Conservation (phyloP, 2,797 vertebrate species). For the Petrocephalus schoutedeni region DNA sequence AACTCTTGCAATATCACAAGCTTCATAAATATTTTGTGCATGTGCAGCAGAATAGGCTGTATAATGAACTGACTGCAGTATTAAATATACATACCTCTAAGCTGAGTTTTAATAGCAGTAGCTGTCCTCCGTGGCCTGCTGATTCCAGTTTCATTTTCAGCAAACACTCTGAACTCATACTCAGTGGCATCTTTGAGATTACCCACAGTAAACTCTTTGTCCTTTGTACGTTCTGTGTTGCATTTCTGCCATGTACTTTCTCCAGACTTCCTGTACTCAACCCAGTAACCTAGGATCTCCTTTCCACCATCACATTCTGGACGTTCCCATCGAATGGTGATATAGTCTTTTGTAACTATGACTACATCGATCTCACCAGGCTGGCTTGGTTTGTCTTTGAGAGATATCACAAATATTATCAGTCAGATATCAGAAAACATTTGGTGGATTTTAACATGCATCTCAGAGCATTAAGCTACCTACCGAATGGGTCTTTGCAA, state of each 20-base stretch:
- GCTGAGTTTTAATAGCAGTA: conserved; percentile 89
- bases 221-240: conserved; percentile 82
- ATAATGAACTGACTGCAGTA: neutral
- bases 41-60: neutral
- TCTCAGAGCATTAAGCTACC: conserved; percentile 38
- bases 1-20: neutral
- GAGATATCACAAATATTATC: conserved; percentile 32
- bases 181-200: conserved; percentile 87
- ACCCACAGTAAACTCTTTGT: conserved; percentile 76
- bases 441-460: neutral
- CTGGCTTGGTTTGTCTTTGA: conserved; percentile 95
- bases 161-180: conserved; percentile 96
- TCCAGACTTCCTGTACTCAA: conserved; percentile 90
- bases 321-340: conserved; percentile 85
- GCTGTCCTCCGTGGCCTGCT: conserved; percentile 91
- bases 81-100: conserved; percentile 73
- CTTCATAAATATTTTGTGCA: neutral
- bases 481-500: conserved; percentile 99
- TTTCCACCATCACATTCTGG: conserved; percentile 97
- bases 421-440: neutral
- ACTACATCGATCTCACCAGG: conserved; percentile 94
- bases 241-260: conserved; percentile 94
- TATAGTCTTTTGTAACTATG: conserved; percentile 79
- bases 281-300: conserved; percentile 92
- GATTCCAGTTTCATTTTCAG: conserved; percentile 93